Percentiles rank a stretch among this genome's conserved stretches.
Evolutionary conservation across 2,797 vertebrate species (phyloP).

Genomic region (Galagoides demidoff): DNA sequence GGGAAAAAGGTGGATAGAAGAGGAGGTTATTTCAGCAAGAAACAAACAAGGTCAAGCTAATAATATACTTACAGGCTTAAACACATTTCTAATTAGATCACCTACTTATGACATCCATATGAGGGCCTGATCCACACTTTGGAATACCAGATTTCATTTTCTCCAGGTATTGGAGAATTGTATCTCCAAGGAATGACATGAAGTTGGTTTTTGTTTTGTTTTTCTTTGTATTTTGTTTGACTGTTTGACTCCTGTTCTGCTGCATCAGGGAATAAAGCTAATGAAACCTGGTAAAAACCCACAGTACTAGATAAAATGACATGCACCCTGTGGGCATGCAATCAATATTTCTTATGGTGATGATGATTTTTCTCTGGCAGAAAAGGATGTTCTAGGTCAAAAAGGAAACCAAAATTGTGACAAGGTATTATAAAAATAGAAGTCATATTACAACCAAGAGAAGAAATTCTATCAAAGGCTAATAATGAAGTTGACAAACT

Average conservation of each 20-base stretch:
- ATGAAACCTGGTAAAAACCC: constrained; percentile 55
- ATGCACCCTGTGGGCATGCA: not conserved
- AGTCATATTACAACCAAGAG: constrained; percentile 55
- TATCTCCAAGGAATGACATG: constrained; percentile 12
- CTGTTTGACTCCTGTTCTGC: not conserved
- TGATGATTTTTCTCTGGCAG: constrained; percentile 63
- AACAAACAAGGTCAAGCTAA: constrained; percentile 35
- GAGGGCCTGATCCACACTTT: not conserved
- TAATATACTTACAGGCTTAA: not conserved
- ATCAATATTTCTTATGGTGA: constrained; percentile 64
- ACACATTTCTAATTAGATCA: constrained; percentile 28
- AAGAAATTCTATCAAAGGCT: constrained; percentile 26
- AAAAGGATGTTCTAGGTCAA: constrained; percentile 66
- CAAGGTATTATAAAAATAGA: constrained; percentile 27
- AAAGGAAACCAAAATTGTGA: constrained; percentile 28
- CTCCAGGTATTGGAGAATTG: not conserved
- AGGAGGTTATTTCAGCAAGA: constrained; percentile 30
- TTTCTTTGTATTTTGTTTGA: not conserved
- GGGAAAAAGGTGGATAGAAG: constrained; percentile 35
- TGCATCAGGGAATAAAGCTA: constrained; percentile 29
- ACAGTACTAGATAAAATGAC: not conserved
- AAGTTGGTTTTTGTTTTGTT: not conserved
- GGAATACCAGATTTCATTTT: not conserved
- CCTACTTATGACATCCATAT: not conserved
- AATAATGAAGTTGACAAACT: constrained; percentile 7